These are phyloP conservation scores for Ceramica pisi DNA, from an alignment of 2,888 invertebrate genomes.

Conservation along the genomic window DNA sequence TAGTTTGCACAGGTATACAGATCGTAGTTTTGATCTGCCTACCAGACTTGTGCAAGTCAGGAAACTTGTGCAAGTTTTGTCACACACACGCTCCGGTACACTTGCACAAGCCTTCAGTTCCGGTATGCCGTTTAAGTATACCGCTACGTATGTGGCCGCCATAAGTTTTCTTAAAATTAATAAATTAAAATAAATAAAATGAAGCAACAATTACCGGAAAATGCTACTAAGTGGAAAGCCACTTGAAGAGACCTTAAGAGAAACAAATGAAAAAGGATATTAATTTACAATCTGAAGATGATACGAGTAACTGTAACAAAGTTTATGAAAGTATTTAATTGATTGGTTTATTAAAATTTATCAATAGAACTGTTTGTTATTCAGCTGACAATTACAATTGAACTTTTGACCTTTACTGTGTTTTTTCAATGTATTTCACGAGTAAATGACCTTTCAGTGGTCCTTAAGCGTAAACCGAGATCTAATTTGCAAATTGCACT, in stretches of 20 bases:
- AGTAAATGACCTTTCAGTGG: constrained; percentile 38
- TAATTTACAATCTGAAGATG: neutral
- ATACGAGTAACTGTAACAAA: neutral
- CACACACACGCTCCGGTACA: no score
- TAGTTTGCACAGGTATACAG: no score
- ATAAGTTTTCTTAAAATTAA: no score
- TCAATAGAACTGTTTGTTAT: neutral
- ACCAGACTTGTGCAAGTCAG: no score
- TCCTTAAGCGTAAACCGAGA: constrained; percentile 36
- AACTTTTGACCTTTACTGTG: constrained; percentile 14
- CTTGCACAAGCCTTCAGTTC: no score
- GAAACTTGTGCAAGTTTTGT: no score
- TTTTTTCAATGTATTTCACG: constrained; percentile 33
- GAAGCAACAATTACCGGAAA: no score
- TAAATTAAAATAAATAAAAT: no score
- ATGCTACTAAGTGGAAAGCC: neutral
- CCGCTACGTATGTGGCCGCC: no score
- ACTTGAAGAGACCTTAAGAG: neutral
- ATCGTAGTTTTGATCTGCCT: no score
- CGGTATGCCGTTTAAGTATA: no score
- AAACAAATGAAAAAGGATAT: neutral
- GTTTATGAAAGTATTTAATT: neutral
- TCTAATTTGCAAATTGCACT: constrained; percentile 45
- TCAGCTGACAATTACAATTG: neutral
- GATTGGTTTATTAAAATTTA: constrained; percentile 1